Base-by-base conservation (phyloP, 2,797 vertebrate genomes). In the Gadopsis marmoratus region DNA sequence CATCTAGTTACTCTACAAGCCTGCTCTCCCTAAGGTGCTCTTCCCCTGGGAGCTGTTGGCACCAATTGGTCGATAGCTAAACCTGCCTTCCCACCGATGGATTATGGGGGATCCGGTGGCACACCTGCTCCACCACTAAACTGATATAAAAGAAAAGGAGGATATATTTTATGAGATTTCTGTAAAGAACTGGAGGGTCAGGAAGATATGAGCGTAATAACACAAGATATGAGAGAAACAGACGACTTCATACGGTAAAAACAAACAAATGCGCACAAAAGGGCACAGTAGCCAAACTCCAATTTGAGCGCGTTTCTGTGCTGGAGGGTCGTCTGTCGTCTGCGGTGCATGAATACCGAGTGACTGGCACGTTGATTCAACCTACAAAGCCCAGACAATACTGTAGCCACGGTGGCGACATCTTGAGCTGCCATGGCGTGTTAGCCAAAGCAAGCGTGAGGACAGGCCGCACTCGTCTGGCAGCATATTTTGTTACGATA, bases 41-140 rank as follows among this genome's bases (percentile, higher is more conserved):
- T 64, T 88, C 92, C 85, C 90, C 3, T 0, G 83, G 87, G 92
- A 89, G 88, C 85, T 53, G 50, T 93, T 87, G 88, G 79, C 78
- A 74, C 48, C 60, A 82, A 92, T 85, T 92, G 82, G 81, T 85
- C 65, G 68, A 93, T 86, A 83, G 79, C 70, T 79, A 83, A 88
- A 88, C 83, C 85, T 76, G 81, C 76, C 73, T 66, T 72, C 79
- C 87, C 84, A 83, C 82, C 2, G 65, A 86, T 74, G 79, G 91
- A 91, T 94, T 94, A 92, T 16, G 50, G 79, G 69, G 79, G 81
- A 89, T 93, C 81, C 33, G 45, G 69, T 78, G 76, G 51, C 90
- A 92, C 91, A 94, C 89, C 93, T 95, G 92, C 93, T 94, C 86
- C 75, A 74, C 63, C 63, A 75, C 79, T 88, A 29, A 85, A 87